These are phyloP conservation scores for Thamnaconus septentrionalis DNA, from an alignment of 2,113 vertebrate genomes.

Conservation along the genomic window DNA sequence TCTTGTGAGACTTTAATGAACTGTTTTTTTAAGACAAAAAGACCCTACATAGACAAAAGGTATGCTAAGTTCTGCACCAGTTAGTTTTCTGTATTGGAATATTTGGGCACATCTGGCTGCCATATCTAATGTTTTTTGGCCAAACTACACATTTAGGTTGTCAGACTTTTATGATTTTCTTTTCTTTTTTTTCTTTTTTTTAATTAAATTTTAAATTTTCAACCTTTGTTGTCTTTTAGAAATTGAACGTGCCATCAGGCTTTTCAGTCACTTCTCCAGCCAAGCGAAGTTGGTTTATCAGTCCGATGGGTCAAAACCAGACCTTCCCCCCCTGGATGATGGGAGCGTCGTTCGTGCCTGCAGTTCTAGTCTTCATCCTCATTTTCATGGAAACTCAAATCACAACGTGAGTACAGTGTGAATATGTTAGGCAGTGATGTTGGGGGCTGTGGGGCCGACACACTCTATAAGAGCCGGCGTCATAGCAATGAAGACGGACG, in stretches of 20 bases:
- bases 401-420: constrained; percentile 84
- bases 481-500: too few relatives aligned
- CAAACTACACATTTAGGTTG: background rate
- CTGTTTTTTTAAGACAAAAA: too few relatives aligned
- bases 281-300: constrained; percentile 95
- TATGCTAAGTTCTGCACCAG: too few relatives aligned
- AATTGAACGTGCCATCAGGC: constrained; percentile 92
- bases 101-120: too few relatives aligned
- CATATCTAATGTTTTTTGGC: too few relatives aligned
- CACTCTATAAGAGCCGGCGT: too few relatives aligned
- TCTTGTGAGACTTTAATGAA: too few relatives aligned
- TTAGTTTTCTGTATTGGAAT: too few relatives aligned
- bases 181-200: too few relatives aligned
- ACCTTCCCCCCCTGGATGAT: constrained; percentile 97
- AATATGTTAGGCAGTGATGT: background rate
- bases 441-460: background rate
- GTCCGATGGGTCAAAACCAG: constrained; percentile 88
- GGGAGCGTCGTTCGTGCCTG: constrained; percentile 91
- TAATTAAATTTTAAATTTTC: background rate
- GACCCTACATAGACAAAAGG: too few relatives aligned
- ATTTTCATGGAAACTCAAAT: constrained; percentile 99
- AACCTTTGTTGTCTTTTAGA: constrained; percentile 70
- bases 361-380: constrained; percentile 95
- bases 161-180: background rate
- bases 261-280: constrained; percentile 93